A percentile compares a stretch with the other conserved stretches of the same genome.
phyloP scores from a whole-genome alignment of 2,888 invertebrate genomes.

The Limenitis camilla region DNA sequence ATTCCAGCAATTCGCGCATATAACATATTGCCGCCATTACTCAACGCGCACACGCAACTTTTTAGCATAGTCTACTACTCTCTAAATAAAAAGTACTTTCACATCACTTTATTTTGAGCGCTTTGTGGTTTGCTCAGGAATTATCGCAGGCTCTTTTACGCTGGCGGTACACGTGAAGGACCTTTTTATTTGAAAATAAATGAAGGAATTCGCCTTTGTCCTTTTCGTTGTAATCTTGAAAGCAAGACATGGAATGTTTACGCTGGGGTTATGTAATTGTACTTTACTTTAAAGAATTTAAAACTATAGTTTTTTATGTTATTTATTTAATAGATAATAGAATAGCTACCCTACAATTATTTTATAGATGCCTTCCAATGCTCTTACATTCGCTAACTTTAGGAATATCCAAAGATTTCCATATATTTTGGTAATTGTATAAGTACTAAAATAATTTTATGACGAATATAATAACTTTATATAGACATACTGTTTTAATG shows the following conservation, averaged over 20 bases:
- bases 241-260: conserved; percentile 25
- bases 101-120: conserved; percentile 42
- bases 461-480: too few species aligned
- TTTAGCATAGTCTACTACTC: conserved; percentile 46
- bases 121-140: conserved; percentile 39
- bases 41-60: conserved; percentile 54
- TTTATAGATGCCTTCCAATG: too few species aligned
- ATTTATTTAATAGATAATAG: too few species aligned
- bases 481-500: too few species aligned
- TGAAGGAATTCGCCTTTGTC: conserved; percentile 27
- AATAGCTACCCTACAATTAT: too few species aligned
- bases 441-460: too few species aligned
- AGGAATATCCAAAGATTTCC: too few species aligned
- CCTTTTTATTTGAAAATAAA: conserved; percentile 25
- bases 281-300: conserved; percentile 12
- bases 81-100: conserved; percentile 59
- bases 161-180: conserved; percentile 19
- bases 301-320: neutral
- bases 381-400: too few species aligned
- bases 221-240: conserved; percentile 24
- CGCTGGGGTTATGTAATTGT: conserved; percentile 22
- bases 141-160: conserved; percentile 31
- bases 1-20: conserved; percentile 43
- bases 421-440: too few species aligned
- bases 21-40: conserved; percentile 50